These are phyloP conservation scores for Apodemus agrarius DNA, from an alignment of 2,797 vertebrate genomes.

Conservation along the genomic window DNA sequence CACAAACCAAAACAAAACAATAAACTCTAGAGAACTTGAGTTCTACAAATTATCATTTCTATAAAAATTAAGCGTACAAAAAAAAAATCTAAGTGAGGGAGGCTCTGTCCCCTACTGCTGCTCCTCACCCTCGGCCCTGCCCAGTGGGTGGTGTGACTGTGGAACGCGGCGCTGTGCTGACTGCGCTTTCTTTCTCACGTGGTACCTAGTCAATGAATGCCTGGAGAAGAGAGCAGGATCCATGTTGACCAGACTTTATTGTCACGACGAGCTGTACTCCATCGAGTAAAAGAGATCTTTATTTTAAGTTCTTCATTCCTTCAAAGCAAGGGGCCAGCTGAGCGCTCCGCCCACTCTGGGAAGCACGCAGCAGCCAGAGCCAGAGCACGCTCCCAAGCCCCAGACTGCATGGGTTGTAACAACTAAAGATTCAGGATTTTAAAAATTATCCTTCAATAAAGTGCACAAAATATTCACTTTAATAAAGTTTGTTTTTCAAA, in stretches of 20 bases:
- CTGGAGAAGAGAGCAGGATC: background rate
- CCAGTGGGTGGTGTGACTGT: background rate
- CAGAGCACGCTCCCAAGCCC: background rate
- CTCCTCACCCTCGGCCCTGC: background rate
- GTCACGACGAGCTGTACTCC: background rate
- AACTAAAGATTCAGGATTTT: background rate
- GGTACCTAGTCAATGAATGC: background rate
- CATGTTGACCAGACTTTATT: background rate
- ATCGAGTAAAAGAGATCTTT: conserved; percentile 48
- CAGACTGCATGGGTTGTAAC: background rate
- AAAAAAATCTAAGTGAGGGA: background rate
- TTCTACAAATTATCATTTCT: conserved; percentile 18
- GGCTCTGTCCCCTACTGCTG: background rate
- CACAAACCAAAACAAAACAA: background rate
- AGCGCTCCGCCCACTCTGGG: background rate
- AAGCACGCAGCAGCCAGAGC: background rate
- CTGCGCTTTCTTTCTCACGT: background rate
- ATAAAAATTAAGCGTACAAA: background rate
- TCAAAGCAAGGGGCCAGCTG: background rate
- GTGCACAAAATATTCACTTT: conserved; percentile 65
- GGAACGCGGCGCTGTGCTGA: background rate
- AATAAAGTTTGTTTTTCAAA: conserved; percentile 63
- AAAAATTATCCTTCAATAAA: conserved; percentile 69
- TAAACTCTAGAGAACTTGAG: background rate
- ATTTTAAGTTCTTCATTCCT: conserved; percentile 51